phyloP scores from a whole-genome alignment of 2,888 invertebrate species.

The Drosophila fulvimacula region DNA sequence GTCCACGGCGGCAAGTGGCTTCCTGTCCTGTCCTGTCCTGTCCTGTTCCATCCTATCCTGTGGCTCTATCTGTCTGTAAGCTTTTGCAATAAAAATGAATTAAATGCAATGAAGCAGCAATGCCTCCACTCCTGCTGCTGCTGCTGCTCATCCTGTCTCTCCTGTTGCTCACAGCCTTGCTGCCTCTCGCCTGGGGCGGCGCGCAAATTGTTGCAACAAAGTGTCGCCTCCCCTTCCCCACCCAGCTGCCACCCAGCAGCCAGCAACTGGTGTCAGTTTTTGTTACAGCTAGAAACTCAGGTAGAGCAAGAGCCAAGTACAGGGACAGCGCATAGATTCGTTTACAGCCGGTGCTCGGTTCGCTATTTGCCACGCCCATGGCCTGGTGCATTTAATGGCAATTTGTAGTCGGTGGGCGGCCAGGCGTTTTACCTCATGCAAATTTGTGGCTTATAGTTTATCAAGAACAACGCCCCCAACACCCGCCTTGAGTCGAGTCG shows the following conservation, averaged over 20 bases:
- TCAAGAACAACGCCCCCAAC: constrained; percentile 54
- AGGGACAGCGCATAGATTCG: constrained; percentile 48
- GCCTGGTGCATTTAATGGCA: constrained; percentile 76
- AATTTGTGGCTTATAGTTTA: constrained; percentile 80
- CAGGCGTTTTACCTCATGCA: constrained; percentile 59
- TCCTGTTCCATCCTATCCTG: constrained; percentile 37
- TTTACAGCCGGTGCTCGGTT: constrained; percentile 28
- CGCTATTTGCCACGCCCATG: constrained; percentile 50
- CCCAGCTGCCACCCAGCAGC: background rate
- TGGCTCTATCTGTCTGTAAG: constrained; percentile 71
- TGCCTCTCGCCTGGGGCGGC: constrained; percentile 57
- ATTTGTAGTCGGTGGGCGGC: constrained; percentile 74
- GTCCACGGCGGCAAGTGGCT: constrained; percentile 68
- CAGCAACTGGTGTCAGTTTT: constrained; percentile 78
- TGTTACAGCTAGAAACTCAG: constrained; percentile 67
- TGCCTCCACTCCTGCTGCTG: background rate
- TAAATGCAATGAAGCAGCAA: constrained; percentile 79
- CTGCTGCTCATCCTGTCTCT: constrained; percentile 28
- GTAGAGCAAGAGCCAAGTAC: constrained; percentile 45
- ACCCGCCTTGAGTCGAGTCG: constrained; percentile 10
- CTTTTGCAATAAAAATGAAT: constrained; percentile 80
- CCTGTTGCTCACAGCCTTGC: constrained; percentile 41
- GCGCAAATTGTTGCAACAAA: constrained; percentile 79
- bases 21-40: constrained; percentile 47
- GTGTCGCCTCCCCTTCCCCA: constrained; percentile 35